Base-by-base conservation (phyloP, 1,140 invertebrate genomes). In the Paraescarpia echinospica region DNA sequence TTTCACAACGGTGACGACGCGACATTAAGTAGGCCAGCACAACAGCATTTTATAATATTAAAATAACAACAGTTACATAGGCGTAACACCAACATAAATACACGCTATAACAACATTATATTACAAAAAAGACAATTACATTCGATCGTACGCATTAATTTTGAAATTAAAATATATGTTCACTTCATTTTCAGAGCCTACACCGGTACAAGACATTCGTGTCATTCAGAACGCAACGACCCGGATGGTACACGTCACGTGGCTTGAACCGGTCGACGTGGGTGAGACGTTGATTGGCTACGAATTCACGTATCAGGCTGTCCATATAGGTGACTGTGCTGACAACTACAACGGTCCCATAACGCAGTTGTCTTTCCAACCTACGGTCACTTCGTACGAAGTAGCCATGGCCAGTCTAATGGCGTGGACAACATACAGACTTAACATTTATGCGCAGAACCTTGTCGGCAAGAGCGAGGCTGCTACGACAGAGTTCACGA, bases 311-410 rank as follows among this genome's bases (percentile, higher is more conserved):
- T 91, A 91, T 33, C 91, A 91, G 41, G 91, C 48, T 27, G 41
- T 91, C 9, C 34, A 34, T 6, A 91, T 91, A 6, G 91, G 91
- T n/a, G 91, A 91, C 91, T 91, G 91, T 48, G 41, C 14, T n/a
- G 91, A 35, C 34, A 27, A 9, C 48, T 48, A 91, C 91, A 35
- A 35, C 14, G 48, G 91, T 22, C 0, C 34, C 90, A 33, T 27
- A 34, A 41, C 14, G 2, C 27, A 9, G 34, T 12, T 59, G 18
- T n/a, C 12, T 48, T 51, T 48, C 48, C 35, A 91, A 59, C 91
- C 33, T 0, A 48, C 35, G 91, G 35, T 33, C 18, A 90, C 90
- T 22, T 34, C 90, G 90, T 34, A 90, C 35, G 90, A 90, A 90
- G n/a, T 91, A 90, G 35, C 89, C 89, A 8, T 90, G 41, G 9